Base-by-base conservation (phyloP, 2,113 vertebrate genomes). In the Callipepla californica region DNA sequence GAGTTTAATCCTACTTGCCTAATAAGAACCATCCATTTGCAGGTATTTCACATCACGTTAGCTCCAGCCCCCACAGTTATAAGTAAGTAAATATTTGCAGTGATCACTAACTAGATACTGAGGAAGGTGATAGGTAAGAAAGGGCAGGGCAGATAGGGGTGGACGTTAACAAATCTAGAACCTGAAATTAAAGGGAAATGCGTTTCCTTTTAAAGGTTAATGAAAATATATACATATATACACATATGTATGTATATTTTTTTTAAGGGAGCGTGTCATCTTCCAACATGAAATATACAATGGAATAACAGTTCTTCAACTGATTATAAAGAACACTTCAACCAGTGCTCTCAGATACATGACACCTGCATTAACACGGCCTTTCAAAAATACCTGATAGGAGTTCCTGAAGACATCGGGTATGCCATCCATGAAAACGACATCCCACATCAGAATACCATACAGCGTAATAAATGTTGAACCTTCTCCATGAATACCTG, bases 401-500 rank as follows among this genome's bases (percentile, higher is more conserved):
- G 98, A 96, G 25, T 98, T 99, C 93, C 98, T 97, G 95, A 99
- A 99, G 87, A 99, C 98, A 1, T 99, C 99, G 0, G 98, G 97
- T 75, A 99, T 87, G 14, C 96, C 98, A 6, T 98, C 98, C 98
- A 98, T 99, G 95, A 99, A 99, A 95, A 99, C 95, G 7, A 99
- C 75, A 69, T 99, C 99, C 99, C 99, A 99, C 75, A 99, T 96
- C 3, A 99, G 98, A 85, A 99, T 98, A 17, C 98, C 98, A 81
- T 97, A 99, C 28, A 99, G 93, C 0, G 98, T 98, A 65, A 98
- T 98, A 85, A 99, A 99, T 0, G 99, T 99, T 13, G 99, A 98
- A 6, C 99, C 99, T 95, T 99, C 99, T 19, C 99, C 99, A 9
- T 99, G 99, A 91, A 99, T 99, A 55, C 99, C 99, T 99, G n/a